Base-by-base conservation (phyloP, 2,888 invertebrate genomes). In the Rhagophthalmus giganteus region DNA sequence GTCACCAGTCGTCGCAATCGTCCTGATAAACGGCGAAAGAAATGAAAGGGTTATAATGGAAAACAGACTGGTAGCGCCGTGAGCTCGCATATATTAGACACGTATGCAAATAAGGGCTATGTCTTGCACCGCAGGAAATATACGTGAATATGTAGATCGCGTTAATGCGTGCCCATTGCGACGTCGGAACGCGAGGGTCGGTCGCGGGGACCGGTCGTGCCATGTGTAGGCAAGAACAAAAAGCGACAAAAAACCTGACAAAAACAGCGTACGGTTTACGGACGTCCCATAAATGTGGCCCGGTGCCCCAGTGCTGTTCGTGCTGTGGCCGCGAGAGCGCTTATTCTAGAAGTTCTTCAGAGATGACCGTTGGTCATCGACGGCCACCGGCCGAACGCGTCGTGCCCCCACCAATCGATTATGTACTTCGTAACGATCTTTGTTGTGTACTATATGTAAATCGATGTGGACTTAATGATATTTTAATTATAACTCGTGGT, bases 31-130 rank as follows among this genome's bases (percentile, higher is more conserved):
- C 65, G 61, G 46, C 55, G 49, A 50, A 48, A 51, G 37, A 55
- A 54, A 58, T 50, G 55, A 59, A 61, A 58, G 61, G 61, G 60
- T 60, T 57, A 57, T 55, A 57, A 58, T 58, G 14, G 12, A 44
- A 31, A 46, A 52, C 61, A 62, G 60, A 55, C 62, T 60, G 60
- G 61, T 56, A 58, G 59, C 57, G 60, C 27, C 68, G 68, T 70
- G 68, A 65, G 63, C 60, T 50, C 57, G 68, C 68, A 70, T 70
- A 69, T 65, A 70, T 70, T 70, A 69, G 67, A 64, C 53, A 55
- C 41, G 59, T 65, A 70, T 70, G 69, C 66, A 69, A 70, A 69
- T 66, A 61, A 54, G 55, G 54, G 51, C 58, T 61, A 44, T 69
- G 68, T 68, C 65, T 67, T 67, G 66, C 66, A 55, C 66, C 57